Base-by-base conservation (phyloP, 2,888 invertebrate species). In the Tyria jacobaeae region DNA sequence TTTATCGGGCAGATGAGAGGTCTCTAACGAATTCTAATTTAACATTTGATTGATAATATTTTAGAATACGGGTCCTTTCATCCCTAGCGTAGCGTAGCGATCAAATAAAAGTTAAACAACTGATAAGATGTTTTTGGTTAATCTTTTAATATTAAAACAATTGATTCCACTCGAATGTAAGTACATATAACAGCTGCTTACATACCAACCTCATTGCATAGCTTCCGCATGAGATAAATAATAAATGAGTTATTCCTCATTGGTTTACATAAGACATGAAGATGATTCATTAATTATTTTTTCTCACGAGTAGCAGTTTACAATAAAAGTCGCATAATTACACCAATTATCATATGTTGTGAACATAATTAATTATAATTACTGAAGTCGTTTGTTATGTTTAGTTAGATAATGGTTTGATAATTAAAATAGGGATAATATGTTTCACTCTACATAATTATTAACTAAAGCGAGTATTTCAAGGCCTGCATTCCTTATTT, bases 351-450 rank as follows among this genome's bases (percentile, higher is more conserved):
- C 21, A 50, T 57, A 39, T 39, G 39, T 49, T 51, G 9, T 56
- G 25, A 17, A 34, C 44, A 55, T 39, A 68, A 60, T 17, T 64
- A 62, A 72, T 68, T 48, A 60, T 62, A 37, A 62, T 68, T 65
- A 60, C 27, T 9, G 50, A 50, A 41, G 15, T 58, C 15, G 39
- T 39, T 48, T 24, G 7, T 48, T 57, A 53, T 63, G 54, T 41
- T 65, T 62, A 44, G 17, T 50, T 31, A 39, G 15, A 39, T 34
- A 55, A 55, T 55, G 21, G 1, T 15, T 15, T 34, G 14, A 34
- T 47, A 55, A 55, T 47, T 21, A 25, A 21, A 52, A 24, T 6
- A 24, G 35, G 21, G 9, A n/a, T 37, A 37, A 15, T 52, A 15
- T 35, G 10, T 34, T 27, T 15, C n/a, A 15, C 17, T 27, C 47